A percentile compares a stretch with the other conserved stretches of the same genome.
These are phyloP conservation scores for Trematocara nigrifrons DNA, from an alignment of 2,113 vertebrate genomes.

Conservation along the genomic window DNA sequence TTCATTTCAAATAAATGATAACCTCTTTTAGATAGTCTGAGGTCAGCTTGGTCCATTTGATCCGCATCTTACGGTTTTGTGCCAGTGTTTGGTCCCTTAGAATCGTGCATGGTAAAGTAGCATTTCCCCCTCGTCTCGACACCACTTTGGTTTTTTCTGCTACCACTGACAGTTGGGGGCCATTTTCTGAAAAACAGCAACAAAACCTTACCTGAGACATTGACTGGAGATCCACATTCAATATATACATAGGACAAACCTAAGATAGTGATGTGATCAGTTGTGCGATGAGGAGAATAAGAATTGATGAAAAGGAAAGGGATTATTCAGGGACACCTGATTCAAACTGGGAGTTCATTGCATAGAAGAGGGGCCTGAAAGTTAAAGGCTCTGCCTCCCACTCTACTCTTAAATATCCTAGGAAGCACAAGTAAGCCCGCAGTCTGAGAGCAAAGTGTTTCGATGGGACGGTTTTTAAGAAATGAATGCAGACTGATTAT, in stretches of 20 bases:
- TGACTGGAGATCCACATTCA: not conserved
- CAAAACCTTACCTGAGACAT: not conserved
- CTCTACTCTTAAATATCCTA: not conserved
- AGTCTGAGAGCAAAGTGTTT: not conserved
- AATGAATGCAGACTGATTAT: not conserved
- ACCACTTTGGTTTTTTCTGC: conserved; percentile 84
- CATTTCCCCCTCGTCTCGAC: conserved; percentile 84
- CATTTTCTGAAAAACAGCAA: conserved; percentile 75
- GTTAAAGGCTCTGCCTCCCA: not conserved
- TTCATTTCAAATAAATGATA: not conserved
- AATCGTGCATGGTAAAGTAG: conserved; percentile 87
- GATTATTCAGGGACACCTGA: not conserved
- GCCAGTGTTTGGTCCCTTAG: conserved; percentile 75
- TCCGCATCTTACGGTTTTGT: conserved; percentile 81
- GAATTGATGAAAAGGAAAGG: not conserved
- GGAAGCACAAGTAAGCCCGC: not conserved
- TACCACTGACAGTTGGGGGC: conserved; percentile 80
- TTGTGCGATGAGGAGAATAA: not conserved
- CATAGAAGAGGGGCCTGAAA: not conserved
- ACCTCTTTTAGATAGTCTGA: conserved; percentile 94
- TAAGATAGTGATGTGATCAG: not conserved
- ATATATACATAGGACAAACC: not conserved
- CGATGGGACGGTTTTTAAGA: not conserved
- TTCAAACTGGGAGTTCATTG: not conserved
- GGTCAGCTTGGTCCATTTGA: conserved; percentile 98